phyloP scores from a whole-genome alignment of 2,888 invertebrate genomes.

The Pilophorus perplexus region DNA sequence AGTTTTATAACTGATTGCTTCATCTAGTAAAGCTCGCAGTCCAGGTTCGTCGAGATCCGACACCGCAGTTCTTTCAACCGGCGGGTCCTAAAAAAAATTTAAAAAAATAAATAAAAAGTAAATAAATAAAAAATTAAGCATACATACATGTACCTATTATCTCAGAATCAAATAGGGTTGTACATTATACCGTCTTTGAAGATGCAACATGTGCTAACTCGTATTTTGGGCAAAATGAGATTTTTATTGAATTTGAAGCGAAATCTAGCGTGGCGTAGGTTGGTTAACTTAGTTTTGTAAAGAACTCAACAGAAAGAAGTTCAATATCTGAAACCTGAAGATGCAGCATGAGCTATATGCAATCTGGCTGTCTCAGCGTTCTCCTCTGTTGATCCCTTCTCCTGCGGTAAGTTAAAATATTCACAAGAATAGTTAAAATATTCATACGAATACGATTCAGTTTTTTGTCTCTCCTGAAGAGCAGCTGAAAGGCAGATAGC shows the following conservation, averaged over 20 bases:
- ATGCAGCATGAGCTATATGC: background rate
- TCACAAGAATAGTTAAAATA: no score
- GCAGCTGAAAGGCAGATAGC: no score
- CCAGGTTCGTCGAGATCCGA: constrained; percentile 67
- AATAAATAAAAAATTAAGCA: no score
- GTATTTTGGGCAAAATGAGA: constrained; percentile 17
- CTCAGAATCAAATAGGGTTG: no score
- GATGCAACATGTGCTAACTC: constrained; percentile 10
- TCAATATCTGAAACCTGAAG: constrained; percentile 1
- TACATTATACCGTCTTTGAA: background rate
- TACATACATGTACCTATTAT: no score
- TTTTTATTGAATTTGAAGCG: constrained; percentile 13
- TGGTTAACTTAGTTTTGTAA: constrained; percentile 10
- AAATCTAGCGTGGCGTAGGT: constrained; percentile 10
- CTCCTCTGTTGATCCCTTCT: no score
- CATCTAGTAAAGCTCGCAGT: constrained; percentile 74
- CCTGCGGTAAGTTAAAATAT: no score
- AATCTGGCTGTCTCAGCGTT: background rate
- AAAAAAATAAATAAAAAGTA: no score
- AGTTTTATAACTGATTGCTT: constrained; percentile 79
- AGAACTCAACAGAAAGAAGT: background rate
- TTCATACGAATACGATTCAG: no score
- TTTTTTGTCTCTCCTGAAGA: no score
- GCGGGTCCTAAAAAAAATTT: no score
- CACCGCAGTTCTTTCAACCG: constrained; percentile 28